phyloP scores from a whole-genome alignment of 35 echinoderm and acorn worm species.

The Apostichopus californicus region DNA sequence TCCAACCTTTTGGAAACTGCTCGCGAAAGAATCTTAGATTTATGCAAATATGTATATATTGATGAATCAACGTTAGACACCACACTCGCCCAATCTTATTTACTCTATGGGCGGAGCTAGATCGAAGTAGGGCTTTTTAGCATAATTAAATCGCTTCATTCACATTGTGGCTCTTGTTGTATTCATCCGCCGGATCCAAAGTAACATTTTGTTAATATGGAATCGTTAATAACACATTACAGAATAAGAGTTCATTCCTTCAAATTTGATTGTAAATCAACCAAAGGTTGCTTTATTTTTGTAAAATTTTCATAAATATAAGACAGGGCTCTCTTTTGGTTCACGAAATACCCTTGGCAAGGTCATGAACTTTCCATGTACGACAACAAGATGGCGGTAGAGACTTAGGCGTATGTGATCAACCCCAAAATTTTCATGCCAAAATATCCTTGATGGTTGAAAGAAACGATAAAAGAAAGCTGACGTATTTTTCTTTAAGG shows the following conservation, averaged over 20 bases:
- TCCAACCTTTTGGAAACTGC: no score
- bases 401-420: conserved; percentile 63
- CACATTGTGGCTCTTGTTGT: conserved; percentile 35
- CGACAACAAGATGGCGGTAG: conserved; percentile 66
- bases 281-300: neutral
- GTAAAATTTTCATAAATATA: neutral
- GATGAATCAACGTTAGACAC: no score
- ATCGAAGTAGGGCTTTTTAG: conserved; percentile 23
- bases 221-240: neutral
- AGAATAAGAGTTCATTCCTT: neutral
- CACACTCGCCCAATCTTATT: conserved; percentile 28
- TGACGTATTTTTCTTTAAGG: conserved; percentile 51
- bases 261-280: neutral
- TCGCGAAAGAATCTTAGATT: no score
- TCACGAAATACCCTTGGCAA: conserved; percentile 33
- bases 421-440: conserved; percentile 48
- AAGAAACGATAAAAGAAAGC: conserved; percentile 39
- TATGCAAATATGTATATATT: no score
- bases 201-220: conserved; percentile 26
- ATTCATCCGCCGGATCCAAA: conserved; percentile 55
- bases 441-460: conserved; percentile 56
- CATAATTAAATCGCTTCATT: conserved; percentile 60
- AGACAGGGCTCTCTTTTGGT: conserved; percentile 29
- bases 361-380: conserved; percentile 58
- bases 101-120: conserved; percentile 55